Percentiles rank a stretch among this genome's conserved stretches.
Evolutionary conservation across 2,797 vertebrate species (phyloP).

Genomic region (Sciurus carolinensis): DNA sequence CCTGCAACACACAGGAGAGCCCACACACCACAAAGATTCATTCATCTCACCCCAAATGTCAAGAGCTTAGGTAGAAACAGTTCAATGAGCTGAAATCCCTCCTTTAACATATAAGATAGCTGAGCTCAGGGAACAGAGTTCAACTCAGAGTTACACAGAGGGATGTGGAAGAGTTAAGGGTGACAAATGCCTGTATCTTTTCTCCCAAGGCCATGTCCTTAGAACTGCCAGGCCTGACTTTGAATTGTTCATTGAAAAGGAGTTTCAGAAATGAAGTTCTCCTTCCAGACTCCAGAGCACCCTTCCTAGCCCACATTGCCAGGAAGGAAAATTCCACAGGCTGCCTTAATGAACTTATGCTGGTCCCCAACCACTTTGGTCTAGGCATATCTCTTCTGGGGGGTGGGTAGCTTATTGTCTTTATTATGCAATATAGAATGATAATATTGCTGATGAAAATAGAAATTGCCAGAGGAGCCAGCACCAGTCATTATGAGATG

Average conservation of each 20-base stretch:
- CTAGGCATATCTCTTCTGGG: slow-evolving; percentile 59
- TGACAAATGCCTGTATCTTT: neutral
- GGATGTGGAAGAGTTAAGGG: neutral
- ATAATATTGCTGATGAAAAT: slow-evolving; percentile 73
- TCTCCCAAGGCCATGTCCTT: neutral
- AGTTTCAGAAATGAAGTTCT: neutral
- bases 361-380: neutral
- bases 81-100: neutral
- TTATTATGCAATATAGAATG: slow-evolving; percentile 72
- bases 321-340: slow-evolving; percentile 44
- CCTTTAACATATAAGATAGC: neutral
- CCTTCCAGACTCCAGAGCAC: neutral
- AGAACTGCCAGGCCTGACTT: neutral
- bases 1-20: neutral
- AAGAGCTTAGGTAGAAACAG: neutral
- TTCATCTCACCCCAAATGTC: neutral
- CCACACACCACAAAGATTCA: neutral
- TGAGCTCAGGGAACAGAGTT: fast-evolving
- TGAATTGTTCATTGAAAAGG: neutral
- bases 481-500: slow-evolving; percentile 54
- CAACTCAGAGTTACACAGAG: too few relatives aligned
- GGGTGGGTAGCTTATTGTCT: slow-evolving; percentile 65
- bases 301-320: neutral
- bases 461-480: slow-evolving; percentile 70
- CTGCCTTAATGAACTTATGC: slow-evolving; percentile 54